Percentiles rank a stretch among this genome's conserved stretches.
phyloP scores from a whole-genome alignment of 2,113 vertebrate species.

The Epinephelus cyanopodus region DNA sequence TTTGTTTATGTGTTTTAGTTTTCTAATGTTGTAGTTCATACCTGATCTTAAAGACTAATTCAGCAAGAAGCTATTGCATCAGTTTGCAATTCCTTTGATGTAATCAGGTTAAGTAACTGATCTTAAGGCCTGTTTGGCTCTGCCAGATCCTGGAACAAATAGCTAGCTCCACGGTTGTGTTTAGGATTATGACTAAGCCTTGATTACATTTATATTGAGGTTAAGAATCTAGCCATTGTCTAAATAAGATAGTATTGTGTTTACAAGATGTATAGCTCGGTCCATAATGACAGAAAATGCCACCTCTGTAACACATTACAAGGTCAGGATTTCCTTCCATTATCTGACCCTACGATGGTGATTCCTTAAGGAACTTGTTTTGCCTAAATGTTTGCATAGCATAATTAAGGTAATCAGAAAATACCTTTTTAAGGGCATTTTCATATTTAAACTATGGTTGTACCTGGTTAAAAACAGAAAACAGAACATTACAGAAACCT shows the following conservation, averaged over 20 bases:
- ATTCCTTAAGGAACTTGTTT: neutral
- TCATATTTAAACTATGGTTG: neutral
- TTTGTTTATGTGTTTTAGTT: neutral
- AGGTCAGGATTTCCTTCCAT: neutral
- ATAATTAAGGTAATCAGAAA: neutral
- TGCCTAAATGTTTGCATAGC: neutral
- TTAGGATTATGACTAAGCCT: neutral
- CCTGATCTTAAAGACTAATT: slow-evolving; percentile 11
- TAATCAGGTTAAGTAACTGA: slow-evolving; percentile 31
- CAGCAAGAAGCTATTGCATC: neutral
- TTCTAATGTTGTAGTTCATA: neutral
- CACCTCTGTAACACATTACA: neutral
- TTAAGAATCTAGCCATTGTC: neutral
- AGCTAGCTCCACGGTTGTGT: neutral
- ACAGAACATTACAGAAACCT: neutral
- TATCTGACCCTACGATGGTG: neutral
- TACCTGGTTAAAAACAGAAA: neutral
- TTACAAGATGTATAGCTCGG: neutral
- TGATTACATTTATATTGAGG: neutral
- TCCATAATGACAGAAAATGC: neutral
- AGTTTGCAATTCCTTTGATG: slow-evolving; percentile 29
- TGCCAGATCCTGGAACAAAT: neutral
- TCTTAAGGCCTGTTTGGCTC: neutral
- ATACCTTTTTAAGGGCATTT: neutral
- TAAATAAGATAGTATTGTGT: neutral